These are phyloP conservation scores for Masticophis lateralis DNA, from an alignment of 2,797 vertebrate genomes.

Conservation along the genomic window DNA sequence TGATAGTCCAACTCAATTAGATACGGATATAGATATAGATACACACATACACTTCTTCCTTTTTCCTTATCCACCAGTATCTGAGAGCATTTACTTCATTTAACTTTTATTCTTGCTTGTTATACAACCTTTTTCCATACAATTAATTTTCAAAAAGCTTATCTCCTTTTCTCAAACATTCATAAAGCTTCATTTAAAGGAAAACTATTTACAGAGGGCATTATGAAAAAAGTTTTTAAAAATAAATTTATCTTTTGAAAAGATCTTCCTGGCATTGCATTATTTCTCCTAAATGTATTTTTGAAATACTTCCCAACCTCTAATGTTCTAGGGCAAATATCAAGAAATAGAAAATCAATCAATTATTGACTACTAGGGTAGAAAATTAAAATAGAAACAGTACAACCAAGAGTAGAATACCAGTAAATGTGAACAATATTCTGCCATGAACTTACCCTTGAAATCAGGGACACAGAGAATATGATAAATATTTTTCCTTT, in stretches of 20 bases:
- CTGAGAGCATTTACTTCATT: not conserved
- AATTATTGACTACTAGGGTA: not conserved
- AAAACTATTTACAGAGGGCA: conserved; percentile 42
- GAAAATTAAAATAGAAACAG: not conserved
- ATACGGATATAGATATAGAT: not conserved
- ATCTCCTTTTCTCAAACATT: not conserved
- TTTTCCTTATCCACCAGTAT: not conserved
- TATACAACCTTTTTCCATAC: conserved; percentile 19
- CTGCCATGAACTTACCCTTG: not conserved
- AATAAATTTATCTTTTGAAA: conserved; percentile 1
- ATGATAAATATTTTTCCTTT: not conserved
- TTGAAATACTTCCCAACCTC: not conserved
- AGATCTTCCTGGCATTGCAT: not conserved
- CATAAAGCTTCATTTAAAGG: conserved; percentile 16
- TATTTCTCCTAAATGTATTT: not conserved
- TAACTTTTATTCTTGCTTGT: not conserved
- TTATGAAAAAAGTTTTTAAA: conserved; percentile 21
- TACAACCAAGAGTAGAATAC: not conserved
- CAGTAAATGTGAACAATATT: not conserved
- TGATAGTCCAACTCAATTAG: not conserved
- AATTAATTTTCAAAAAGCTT: not conserved
- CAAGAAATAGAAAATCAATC: not conserved
- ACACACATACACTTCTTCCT: not conserved
- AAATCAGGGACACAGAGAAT: not conserved
- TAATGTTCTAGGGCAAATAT: not conserved